Percentiles rank a stretch among this genome's conserved stretches.
phyloP scores from a whole-genome alignment of 2,888 invertebrate genomes.

The Teinopalpus imperialis region DNA sequence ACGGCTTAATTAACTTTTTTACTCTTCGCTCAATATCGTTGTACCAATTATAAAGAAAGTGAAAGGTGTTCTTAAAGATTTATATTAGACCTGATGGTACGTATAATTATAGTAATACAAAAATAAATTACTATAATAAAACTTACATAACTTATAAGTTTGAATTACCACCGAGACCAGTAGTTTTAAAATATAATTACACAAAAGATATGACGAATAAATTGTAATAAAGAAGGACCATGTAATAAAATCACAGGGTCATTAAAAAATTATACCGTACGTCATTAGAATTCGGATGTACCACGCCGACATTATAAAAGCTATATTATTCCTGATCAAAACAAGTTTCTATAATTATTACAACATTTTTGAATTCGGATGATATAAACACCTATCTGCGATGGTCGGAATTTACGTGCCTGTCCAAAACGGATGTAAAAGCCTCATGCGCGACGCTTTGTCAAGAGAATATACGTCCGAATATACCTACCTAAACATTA shows the following conservation, averaged over 20 bases:
- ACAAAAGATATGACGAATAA: too few relatives aligned
- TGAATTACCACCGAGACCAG: too few relatives aligned
- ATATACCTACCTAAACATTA: conserved; percentile 3
- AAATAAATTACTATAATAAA: neutral
- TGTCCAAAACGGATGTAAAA: conserved; percentile 14
- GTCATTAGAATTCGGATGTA: too few relatives aligned
- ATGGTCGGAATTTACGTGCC: too few relatives aligned
- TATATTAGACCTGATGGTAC: neutral
- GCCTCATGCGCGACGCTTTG: conserved; percentile 10
- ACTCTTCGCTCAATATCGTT: neutral
- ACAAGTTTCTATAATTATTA: neutral
- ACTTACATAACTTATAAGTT: neutral
- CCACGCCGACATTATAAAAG: too few relatives aligned
- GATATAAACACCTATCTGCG: too few relatives aligned
- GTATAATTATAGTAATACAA: neutral
- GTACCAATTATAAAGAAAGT: conserved; percentile 16
- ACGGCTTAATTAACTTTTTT: conserved; percentile 14
- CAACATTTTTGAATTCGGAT: neutral
- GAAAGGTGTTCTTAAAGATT: conserved; percentile 12
- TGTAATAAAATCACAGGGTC: too few relatives aligned
- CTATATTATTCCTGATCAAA: neutral
- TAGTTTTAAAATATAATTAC: neutral
- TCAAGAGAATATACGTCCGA: neutral
- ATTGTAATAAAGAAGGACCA: too few relatives aligned
- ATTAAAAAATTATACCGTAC: too few relatives aligned